Evolutionary conservation across 2,797 vertebrate genomes (phyloP).

Genomic region (Sebastes steindachneri): DNA sequence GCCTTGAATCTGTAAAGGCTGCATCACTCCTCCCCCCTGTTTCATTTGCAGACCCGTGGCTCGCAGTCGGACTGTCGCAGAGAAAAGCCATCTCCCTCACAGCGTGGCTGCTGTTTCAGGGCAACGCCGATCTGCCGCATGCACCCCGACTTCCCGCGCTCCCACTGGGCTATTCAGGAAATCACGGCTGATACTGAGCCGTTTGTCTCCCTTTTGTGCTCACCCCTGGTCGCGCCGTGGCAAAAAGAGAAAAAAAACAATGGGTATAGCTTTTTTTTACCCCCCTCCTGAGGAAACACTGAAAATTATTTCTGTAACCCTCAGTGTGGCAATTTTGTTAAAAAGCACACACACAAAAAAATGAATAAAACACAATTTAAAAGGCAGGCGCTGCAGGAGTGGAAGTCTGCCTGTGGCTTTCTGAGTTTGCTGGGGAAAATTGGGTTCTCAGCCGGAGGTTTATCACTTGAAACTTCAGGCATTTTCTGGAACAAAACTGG

Average conservation of each 20-base stretch:
- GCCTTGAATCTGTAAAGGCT: conserved; percentile 65
- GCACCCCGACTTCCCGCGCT: conserved; percentile 69
- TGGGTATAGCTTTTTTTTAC: not conserved
- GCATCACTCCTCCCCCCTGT: conserved; percentile 63
- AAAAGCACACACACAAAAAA: conserved; percentile 63
- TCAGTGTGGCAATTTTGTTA: conserved; percentile 69
- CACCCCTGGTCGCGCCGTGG: conserved; percentile 40
- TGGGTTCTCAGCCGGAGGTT: conserved; percentile 68
- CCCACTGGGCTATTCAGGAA: conserved; percentile 83
- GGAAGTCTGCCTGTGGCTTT: conserved; percentile 69
- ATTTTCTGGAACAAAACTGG: conserved; percentile 69
- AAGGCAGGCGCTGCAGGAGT: conserved; percentile 61
- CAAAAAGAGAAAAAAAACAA: conserved; percentile 25
- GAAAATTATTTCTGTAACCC: conserved; percentile 77
- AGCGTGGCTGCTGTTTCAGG: conserved; percentile 79
- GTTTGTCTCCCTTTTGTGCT: conserved; percentile 78
- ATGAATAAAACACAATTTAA: conserved; percentile 75
- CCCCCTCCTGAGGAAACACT: conserved; percentile 52
- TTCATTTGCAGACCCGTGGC: conserved; percentile 77
- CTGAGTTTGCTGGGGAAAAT: conserved; percentile 66
- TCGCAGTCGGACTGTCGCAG: conserved; percentile 76
- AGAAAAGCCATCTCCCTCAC: conserved; percentile 87
- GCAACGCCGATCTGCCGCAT: conserved; percentile 68
- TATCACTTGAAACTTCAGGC: conserved; percentile 66
- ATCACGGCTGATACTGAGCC: conserved; percentile 78